Base-by-base conservation (phyloP, 2,113 vertebrate species). In the Theristicus caerulescens region DNA sequence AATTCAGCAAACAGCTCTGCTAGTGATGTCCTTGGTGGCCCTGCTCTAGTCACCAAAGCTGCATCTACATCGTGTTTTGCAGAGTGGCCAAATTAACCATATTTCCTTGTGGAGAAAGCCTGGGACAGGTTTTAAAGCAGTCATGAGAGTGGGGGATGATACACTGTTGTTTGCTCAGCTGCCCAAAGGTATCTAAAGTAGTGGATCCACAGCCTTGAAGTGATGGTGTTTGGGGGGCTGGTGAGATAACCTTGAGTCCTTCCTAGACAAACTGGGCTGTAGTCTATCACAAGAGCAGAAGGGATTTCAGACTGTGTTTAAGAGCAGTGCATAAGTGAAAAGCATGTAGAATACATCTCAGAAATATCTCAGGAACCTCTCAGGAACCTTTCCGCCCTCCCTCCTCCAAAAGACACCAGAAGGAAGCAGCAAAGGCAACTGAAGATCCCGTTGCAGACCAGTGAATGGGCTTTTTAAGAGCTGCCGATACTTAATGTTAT, bases 41-140 rank as follows among this genome's bases (percentile, higher is more conserved):
- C 5, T 16, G 0, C 31, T 59, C 10, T 11, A 4, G 40, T 29
- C 47, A 22, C 29, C 25, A 21, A n/a, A 46, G 38, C 16, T 58
- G 14, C 10, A 1, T 5, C 13, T 3, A 0, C 1, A 0, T 5
- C 0, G 0, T 7, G 46, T 31, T 66, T 46, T 31, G 64, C 21
- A 4, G n/a, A n/a, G 27, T 2, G 27, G 57, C 32, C 18, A 31
- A 55, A 19, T 15, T 4, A 7, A 24, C 0, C 1, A 0, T 6
- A 3, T 54, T 77, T 88, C 22, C 49, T 19, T 11, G 1, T 7
- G 81, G 42, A 19, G 62, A 70, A 62, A 34, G 18, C 12, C 58
- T 12, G 55, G 80, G 80, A 66, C 20, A 3, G 14, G 24, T 3
- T 5, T 36, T 59, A 54, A 44, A 80, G 71, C 3, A 7, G 27